Conservation (phyloP, 2,113 vertebrate genomes). For the Ophthalmolycus amberensis region DNA sequence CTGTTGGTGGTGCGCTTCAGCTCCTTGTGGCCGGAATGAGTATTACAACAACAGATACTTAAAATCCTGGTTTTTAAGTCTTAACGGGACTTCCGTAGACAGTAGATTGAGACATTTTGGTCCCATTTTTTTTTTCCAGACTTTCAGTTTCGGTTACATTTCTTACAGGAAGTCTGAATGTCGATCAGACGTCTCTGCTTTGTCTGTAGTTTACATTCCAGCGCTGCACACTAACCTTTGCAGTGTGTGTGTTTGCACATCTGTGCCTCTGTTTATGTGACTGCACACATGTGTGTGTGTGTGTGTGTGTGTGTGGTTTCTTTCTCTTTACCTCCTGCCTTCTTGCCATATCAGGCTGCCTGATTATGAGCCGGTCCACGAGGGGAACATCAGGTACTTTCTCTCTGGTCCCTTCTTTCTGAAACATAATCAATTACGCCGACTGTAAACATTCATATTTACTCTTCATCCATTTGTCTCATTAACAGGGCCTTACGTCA, state of each 20-base stretch:
- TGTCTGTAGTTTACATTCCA: not conserved
- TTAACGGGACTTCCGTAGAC: no score
- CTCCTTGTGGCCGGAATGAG: not conserved
- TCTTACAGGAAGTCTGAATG: not conserved
- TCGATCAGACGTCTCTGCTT: not conserved
- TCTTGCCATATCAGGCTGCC: constrained; percentile 85
- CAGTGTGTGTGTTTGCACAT: constrained; percentile 20
- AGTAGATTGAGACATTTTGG: not conserved
- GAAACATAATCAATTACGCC: constrained; percentile 22
- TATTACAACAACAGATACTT: not conserved
- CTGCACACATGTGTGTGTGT: constrained; percentile 32
- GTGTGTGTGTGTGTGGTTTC: constrained; percentile 43
- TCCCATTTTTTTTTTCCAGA: not conserved
- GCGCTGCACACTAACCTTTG: constrained; percentile 62
- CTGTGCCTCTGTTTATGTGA: not conserved
- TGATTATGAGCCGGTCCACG: constrained; percentile 84
- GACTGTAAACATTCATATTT: not conserved
- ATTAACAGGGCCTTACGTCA: not conserved
- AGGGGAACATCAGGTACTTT: constrained; percentile 87
- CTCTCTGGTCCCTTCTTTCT: constrained; percentile 44
- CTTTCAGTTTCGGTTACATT: not conserved
- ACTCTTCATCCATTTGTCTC: not conserved
- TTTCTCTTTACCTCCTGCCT: constrained; percentile 69
- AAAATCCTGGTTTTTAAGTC: no score
- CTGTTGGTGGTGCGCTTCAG: not conserved